These are phyloP conservation scores for Madoqua kirkii DNA, from an alignment of 2,113 vertebrate species.

Conservation along the genomic window DNA sequence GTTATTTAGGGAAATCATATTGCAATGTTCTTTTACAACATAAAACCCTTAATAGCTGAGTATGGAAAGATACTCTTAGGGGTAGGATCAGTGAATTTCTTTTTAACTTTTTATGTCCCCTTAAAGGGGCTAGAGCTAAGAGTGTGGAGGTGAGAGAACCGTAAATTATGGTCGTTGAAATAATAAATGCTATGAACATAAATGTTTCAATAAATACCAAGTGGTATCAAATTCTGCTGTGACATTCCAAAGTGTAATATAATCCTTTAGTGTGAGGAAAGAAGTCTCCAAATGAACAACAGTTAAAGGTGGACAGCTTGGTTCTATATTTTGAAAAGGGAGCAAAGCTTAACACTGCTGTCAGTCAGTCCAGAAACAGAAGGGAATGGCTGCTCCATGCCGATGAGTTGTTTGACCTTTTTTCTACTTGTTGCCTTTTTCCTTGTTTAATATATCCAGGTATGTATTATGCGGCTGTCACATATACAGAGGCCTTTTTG, in stretches of 20 bases:
- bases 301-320: neutral
- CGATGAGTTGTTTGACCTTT: neutral
- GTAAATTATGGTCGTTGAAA: slow-evolving; percentile 17
- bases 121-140: neutral
- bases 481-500: slow-evolving; percentile 38
- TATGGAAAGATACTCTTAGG: neutral
- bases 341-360: neutral
- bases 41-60: neutral
- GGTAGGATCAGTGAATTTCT: neutral
- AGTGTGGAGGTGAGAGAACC: neutral
- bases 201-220: slow-evolving; percentile 50
- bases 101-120: neutral
- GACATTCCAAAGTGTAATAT: neutral
- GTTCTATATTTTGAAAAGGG: neutral
- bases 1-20: neutral
- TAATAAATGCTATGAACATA: neutral
- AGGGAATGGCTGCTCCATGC: neutral
- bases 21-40: neutral
- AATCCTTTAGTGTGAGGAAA: slow-evolving; percentile 15
- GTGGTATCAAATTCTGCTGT: slow-evolving; percentile 38
- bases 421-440: neutral
- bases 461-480: neutral
- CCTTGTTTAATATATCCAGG: neutral
- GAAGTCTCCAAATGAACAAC: neutral
- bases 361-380: neutral